phyloP scores from a whole-genome alignment of 2,888 invertebrate genomes.

The Galeruca laticollis region DNA sequence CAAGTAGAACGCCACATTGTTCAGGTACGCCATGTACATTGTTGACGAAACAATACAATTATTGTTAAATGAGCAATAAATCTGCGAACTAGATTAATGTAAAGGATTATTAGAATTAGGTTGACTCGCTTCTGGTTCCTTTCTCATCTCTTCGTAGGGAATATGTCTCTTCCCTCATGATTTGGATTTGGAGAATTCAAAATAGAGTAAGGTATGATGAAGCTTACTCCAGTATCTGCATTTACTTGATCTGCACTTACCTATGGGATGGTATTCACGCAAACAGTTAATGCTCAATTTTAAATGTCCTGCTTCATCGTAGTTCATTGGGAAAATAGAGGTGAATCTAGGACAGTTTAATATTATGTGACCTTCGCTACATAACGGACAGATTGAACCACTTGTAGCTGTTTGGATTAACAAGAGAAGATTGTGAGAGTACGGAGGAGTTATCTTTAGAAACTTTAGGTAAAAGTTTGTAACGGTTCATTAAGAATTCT shows the following conservation, averaged over 20 bases:
- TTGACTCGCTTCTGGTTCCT: background rate
- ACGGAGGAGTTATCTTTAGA: background rate
- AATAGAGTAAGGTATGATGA: background rate
- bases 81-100: background rate
- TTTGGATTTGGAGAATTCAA: background rate
- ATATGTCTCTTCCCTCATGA: background rate
- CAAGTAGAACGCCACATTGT: constrained; percentile 23
- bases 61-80: constrained; percentile 5
- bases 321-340: too few species aligned
- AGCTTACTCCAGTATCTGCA: background rate
- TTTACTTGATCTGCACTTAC: background rate
- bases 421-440: background rate
- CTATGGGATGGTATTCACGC: too few species aligned
- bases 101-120: constrained; percentile 5
- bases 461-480: constrained; percentile 14
- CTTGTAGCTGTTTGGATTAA: background rate
- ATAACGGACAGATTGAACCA: background rate
- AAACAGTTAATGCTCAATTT: too few species aligned
- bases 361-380: too few species aligned
- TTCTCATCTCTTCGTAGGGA: constrained; percentile 5
- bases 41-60: constrained; percentile 25
- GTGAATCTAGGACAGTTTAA: too few species aligned
- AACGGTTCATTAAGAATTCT: constrained; percentile 31
- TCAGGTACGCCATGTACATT: constrained; percentile 2
- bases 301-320: too few species aligned